Evolutionary conservation across 2,797 vertebrate genomes (phyloP).

Genomic region (Micrastur ruficollis): DNA sequence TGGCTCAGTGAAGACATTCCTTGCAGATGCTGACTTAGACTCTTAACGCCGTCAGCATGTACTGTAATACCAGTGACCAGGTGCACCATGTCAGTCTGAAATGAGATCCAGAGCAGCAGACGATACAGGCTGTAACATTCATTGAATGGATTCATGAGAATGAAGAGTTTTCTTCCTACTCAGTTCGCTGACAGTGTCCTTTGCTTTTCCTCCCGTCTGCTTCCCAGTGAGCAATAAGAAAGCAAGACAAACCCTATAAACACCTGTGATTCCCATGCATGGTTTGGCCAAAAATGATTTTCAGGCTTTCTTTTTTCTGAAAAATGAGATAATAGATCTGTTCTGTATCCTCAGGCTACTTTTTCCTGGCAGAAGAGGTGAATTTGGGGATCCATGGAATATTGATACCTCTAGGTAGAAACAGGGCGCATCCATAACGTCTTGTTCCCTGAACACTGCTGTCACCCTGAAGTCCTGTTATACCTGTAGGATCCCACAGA

Average conservation of each 20-base stretch:
- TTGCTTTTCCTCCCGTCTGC: not conserved
- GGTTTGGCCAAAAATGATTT: not conserved
- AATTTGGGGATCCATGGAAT: not conserved
- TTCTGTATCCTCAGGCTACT: not conserved
- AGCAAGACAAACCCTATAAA: not conserved
- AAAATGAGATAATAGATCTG: not conserved
- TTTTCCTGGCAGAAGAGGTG: not conserved
- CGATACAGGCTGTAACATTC: not conserved
- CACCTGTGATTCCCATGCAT: not conserved
- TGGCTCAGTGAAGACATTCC: not conserved
- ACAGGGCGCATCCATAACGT: accelerated
- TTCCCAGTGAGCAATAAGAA: not conserved
- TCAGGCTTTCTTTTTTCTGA: not conserved
- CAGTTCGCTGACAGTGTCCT: not conserved
- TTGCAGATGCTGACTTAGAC: not conserved
- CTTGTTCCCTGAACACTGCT: not conserved
- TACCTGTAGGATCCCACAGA: not conserved
- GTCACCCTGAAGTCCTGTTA: not conserved
- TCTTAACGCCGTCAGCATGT: not conserved
- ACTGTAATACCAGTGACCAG: not conserved
- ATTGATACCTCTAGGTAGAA: not conserved
- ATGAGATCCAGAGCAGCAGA: not conserved
- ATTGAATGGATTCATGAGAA: not conserved
- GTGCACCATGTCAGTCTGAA: not conserved
- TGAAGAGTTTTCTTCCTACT: not conserved